A percentile compares a stretch with the other conserved stretches of the same genome.
Conservation (phyloP, 2,113 vertebrate genomes). For the Psettodes erumei region DNA sequence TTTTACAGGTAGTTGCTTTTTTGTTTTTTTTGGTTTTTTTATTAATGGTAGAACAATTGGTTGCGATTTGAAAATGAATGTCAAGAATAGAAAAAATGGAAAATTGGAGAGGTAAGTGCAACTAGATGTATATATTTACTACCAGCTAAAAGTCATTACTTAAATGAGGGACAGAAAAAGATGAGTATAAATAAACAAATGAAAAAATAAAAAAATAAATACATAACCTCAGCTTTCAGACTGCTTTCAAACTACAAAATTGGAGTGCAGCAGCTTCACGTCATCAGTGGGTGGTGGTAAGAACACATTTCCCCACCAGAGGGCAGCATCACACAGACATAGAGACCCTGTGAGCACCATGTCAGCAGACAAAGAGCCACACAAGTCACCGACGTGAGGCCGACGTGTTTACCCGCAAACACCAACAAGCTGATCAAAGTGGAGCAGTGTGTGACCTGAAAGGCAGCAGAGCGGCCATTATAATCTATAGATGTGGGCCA, state of each 20-base stretch:
- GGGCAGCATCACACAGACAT: slow-evolving; percentile 45
- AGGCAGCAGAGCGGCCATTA: slow-evolving; percentile 33
- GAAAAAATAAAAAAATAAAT: too few relatives aligned
- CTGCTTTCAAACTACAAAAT: neutral
- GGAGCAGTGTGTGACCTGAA: slow-evolving; percentile 23
- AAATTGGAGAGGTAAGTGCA: too few relatives aligned
- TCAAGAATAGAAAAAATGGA: too few relatives aligned
- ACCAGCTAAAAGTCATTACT: neutral
- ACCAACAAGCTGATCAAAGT: slow-evolving; percentile 53
- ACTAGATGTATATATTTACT: neutral
- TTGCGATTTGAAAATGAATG: neutral
- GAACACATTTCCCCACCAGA: slow-evolving; percentile 53
- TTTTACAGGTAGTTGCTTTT: too few relatives aligned
- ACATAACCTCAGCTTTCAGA: too few relatives aligned
- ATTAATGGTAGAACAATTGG: neutral
- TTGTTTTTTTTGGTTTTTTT: too few relatives aligned
- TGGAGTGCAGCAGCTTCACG: neutral
- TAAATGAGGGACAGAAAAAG: too few relatives aligned
- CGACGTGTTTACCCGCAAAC: slow-evolving; percentile 53
- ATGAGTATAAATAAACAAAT: too few relatives aligned
- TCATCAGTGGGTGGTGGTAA: neutral
- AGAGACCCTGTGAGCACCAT: neutral
- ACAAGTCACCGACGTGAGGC: slow-evolving; percentile 41
- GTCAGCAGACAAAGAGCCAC: slow-evolving; percentile 40
- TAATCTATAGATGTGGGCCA: slow-evolving; percentile 52